Base-by-base conservation (phyloP, 2,797 vertebrate species). In the Spinibarbus caldwelli region DNA sequence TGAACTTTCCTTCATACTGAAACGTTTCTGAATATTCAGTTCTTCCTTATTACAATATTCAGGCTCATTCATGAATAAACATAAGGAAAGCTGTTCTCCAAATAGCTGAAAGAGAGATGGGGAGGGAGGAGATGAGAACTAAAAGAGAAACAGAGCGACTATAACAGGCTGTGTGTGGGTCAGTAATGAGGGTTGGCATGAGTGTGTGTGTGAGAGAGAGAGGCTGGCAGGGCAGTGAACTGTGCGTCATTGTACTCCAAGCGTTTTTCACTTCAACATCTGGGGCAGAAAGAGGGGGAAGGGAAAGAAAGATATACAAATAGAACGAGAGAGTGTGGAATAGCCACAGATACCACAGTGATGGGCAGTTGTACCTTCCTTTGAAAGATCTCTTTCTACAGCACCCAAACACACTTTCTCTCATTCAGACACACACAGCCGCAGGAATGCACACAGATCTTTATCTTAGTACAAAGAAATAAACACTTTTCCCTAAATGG, bases 221-320 rank as follows among this genome's bases (percentile, higher is more conserved):
- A 34, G 47, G 81, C 91, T 31, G 73, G 86, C 83, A 85, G 91
- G 43, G 88, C 89, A 93, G 89, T 90, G 93, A 92, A 95, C 92
- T 95, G 94, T 93, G 93, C 89, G 92, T 93, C 91, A 94, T 93
- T 94, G 93, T 94, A 92, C 93, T 92, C 87, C 62, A 57, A 93
- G 93, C 90, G 90, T 80, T 86, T 80, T 81, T 91, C 89, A 82
- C 89, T 86, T 85, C 92, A 92, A 91, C 94, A 95, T 95, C 94
- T 95, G 94, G 93, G 90, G 87, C 90, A 92, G 88, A 93, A 92
- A 49, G 91, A 91, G 90, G 90, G 92, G 93, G 92, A 71, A 57
- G 77, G 80, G 77, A 34, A n/a, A 57, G 57, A 78, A 75, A 66
- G 71, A 70, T 62, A 38, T 34, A 36, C 67, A n/a, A 80, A 62